A percentile compares a stretch with the other conserved stretches of the same genome.
Evolutionary conservation across 2,888 invertebrate genomes (phyloP).

Genomic region (Dicyrtomina minuta): DNA sequence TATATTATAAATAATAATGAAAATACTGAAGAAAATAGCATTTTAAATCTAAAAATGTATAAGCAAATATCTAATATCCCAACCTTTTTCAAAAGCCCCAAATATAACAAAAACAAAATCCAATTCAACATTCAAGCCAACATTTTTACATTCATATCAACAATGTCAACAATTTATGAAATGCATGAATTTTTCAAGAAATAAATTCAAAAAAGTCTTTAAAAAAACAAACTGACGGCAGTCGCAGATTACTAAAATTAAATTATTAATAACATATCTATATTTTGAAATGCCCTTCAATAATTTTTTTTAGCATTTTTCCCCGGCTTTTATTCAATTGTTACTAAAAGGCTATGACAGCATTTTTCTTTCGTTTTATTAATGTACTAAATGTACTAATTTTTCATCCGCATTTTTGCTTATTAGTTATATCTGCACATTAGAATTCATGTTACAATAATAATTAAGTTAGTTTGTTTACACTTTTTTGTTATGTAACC

Average conservation of each 20-base stretch:
- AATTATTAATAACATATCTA: neutral
- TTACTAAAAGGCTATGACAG: constrained; percentile 24
- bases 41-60: neutral
- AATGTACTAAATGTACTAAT: constrained; percentile 7
- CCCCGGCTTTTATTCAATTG: neutral
- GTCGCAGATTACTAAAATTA: neutral
- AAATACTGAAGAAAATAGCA: constrained; percentile 8
- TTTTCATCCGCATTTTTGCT: constrained; percentile 8
- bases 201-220: neutral
- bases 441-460: neutral
- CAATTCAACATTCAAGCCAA: neutral
- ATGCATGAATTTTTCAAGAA: constrained; percentile 6
- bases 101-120: neutral
- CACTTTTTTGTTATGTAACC: constrained; percentile 4
- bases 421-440: neutral
- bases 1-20: neutral
- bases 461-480: neutral
- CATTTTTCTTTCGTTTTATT: constrained; percentile 11
- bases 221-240: neutral
- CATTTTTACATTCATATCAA: no score
- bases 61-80: no score
- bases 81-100: neutral
- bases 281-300: neutral
- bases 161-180: neutral
- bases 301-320: constrained; percentile 10